These are phyloP conservation scores for Nymphalis urticae DNA, from an alignment of 2,888 invertebrate species.

Conservation along the genomic window DNA sequence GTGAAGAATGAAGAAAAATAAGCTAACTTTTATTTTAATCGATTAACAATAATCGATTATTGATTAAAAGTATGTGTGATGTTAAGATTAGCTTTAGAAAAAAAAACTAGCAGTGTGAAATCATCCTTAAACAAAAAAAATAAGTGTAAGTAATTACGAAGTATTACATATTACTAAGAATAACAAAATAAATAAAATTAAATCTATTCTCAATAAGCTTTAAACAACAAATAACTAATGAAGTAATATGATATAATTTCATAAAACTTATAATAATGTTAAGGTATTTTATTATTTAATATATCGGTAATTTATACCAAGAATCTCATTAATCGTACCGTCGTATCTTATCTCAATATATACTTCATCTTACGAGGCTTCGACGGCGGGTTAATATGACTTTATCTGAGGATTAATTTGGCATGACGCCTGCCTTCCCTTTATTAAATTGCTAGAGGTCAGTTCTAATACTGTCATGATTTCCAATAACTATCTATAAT, in stretches of 20 bases:
- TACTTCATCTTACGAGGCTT: conserved; percentile 4
- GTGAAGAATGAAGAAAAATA: too few species aligned
- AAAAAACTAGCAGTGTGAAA: too few species aligned
- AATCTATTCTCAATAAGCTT: too few species aligned
- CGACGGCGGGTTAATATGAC: conserved; percentile 24
- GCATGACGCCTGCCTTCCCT: conserved; percentile 33
- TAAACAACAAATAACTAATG: too few species aligned
- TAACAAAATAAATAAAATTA: too few species aligned
- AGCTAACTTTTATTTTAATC: too few species aligned
- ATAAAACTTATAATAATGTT: background rate
- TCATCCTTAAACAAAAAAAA: too few species aligned
- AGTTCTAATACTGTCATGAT: conserved; percentile 12
- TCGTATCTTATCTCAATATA: background rate
- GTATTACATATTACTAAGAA: too few species aligned
- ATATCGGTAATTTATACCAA: background rate
- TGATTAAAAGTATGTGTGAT: too few species aligned
- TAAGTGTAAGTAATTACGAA: too few species aligned
- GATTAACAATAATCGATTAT: too few species aligned
- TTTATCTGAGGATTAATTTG: conserved; percentile 39
- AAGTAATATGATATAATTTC: background rate
- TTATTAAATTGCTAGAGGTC: conserved; percentile 38
- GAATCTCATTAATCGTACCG: conserved; percentile 1
- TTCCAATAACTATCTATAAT: background rate
- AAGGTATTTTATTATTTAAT: background rate
- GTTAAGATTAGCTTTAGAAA: too few species aligned